Percentiles rank a stretch among this genome's conserved stretches.
phyloP scores from a whole-genome alignment of 2,113 vertebrate species.

The Fulica atra region DNA sequence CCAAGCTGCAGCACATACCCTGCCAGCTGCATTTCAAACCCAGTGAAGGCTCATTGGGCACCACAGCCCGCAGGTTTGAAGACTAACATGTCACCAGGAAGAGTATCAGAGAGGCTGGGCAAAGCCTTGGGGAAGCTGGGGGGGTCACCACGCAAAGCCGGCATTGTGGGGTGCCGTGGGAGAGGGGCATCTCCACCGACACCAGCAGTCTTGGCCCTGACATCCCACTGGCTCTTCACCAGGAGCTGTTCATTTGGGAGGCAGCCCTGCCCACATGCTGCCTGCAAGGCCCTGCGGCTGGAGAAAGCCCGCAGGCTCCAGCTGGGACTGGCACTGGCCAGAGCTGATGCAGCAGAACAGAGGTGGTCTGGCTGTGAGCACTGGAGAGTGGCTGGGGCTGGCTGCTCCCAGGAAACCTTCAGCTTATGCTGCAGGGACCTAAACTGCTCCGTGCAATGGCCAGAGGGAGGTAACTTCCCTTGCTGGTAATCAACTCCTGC shows the following conservation, averaged over 20 bases:
- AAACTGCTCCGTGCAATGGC: background rate
- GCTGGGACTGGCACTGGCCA: background rate
- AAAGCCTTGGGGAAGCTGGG: background rate
- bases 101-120: background rate
- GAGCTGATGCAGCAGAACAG: background rate
- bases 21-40: background rate
- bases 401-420: background rate
- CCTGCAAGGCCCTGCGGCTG: background rate
- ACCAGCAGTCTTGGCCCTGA: background rate
- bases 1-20: accelerated
- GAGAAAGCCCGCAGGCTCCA: background rate
- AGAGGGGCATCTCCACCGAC: background rate
- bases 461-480: background rate
- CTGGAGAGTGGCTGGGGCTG: background rate
- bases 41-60: background rate
- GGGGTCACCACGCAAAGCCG: background rate
- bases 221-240: accelerated
- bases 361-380: background rate
- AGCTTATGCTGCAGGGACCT: background rate
- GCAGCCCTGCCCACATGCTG: background rate
- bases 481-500: accelerated
- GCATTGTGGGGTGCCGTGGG: accelerated
- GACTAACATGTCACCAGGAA: background rate
- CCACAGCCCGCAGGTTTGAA: background rate
- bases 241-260: background rate